Conservation (phyloP, 2,113 vertebrate species). For the Corynorhinus townsendii region DNA sequence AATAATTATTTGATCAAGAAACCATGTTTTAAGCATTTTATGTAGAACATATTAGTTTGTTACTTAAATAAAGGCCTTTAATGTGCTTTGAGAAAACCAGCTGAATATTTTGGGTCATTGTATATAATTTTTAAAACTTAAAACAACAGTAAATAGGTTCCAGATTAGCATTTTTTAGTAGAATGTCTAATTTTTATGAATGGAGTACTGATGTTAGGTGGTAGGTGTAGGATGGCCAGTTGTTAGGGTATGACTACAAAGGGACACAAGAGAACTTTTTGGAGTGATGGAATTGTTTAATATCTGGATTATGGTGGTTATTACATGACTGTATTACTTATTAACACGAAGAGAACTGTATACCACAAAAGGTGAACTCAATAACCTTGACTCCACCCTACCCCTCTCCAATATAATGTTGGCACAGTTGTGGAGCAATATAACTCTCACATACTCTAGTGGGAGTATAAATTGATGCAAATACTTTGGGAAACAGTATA, state of each 20-base stretch:
- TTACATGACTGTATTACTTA: neutral
- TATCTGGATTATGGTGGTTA: neutral
- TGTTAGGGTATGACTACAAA: neutral
- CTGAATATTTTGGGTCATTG: neutral
- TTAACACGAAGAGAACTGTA: neutral
- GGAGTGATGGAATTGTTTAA: neutral
- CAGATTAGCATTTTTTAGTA: neutral
- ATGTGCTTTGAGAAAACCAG: neutral
- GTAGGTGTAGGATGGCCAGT: neutral
- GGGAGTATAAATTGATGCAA: neutral
- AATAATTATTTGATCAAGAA: neutral
- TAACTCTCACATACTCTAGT: neutral
- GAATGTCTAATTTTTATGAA: neutral
- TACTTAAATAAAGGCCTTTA: neutral
- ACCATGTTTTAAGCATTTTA: neutral
- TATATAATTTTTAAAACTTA: neutral
- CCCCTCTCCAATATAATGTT: neutral
- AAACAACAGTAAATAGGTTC: neutral
- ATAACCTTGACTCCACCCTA: neutral
- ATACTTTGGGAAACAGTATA: neutral
- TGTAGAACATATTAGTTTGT: neutral
- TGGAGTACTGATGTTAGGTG: neutral
- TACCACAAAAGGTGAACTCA: neutral
- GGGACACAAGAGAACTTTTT: neutral
- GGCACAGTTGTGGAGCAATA: neutral